Conservation (phyloP, 2,797 vertebrate species). For the Mormyrops boulengeri region DNA sequence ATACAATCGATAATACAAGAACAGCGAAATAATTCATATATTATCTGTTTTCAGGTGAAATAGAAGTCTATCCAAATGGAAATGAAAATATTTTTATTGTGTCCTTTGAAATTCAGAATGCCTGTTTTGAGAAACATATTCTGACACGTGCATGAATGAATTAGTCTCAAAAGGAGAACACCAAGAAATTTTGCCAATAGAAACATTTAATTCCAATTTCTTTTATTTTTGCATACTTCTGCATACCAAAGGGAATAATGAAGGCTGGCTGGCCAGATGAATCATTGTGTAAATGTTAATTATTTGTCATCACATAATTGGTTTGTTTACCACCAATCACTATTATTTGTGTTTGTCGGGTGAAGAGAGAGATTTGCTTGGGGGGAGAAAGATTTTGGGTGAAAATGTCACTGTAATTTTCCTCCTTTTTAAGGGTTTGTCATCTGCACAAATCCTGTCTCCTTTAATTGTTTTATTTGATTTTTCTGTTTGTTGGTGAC, state of each 20-base stretch:
- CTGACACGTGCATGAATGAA: not conserved
- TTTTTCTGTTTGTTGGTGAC: not conserved
- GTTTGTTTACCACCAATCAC: not conserved
- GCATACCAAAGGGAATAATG: not conserved
- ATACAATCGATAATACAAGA: not conserved
- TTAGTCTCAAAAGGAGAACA: not conserved
- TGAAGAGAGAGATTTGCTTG: not conserved
- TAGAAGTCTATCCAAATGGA: not conserved
- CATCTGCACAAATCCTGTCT: not conserved
- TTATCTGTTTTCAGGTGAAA: not conserved
- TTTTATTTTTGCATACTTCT: not conserved
- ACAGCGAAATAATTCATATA: not conserved
- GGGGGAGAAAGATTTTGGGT: not conserved
- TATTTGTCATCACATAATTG: constrained; percentile 16
- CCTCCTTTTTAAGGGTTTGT: not conserved
- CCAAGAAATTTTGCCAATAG: not conserved
- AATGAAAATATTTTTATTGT: not conserved
- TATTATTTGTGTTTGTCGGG: not conserved
- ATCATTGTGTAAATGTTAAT: not conserved
- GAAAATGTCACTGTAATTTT: not conserved
- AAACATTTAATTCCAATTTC: not conserved
- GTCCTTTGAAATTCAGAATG: not conserved
- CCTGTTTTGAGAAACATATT: not conserved
- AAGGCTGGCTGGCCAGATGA: not conserved
- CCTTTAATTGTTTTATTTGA: not conserved